Conservation (phyloP, 2,113 vertebrate species). For the Zosterops pallidus region DNA sequence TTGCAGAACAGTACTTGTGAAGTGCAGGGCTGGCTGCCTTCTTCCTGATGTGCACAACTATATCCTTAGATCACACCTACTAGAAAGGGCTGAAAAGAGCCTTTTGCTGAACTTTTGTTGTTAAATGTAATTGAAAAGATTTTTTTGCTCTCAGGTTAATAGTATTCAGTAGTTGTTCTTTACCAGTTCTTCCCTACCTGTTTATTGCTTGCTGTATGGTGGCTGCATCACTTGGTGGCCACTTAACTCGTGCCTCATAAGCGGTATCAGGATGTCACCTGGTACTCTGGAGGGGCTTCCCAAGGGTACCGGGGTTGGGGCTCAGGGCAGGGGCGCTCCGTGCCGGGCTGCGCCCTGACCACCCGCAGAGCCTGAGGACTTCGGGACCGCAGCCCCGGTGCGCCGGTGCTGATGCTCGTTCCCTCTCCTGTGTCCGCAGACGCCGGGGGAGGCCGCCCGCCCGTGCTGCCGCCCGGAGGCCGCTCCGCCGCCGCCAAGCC, state of each 20-base stretch:
- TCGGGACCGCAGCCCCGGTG: too few species aligned
- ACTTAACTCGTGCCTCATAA: fast-evolving
- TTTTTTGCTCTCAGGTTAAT: neutral
- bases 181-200: neutral
- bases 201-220: fast-evolving
- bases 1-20: neutral
- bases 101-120: neutral
- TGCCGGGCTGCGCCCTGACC: neutral
- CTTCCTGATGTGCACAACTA: neutral
- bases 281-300: neutral
- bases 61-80: neutral
- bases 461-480: slow-evolving; percentile 83
- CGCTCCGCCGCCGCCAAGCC: slow-evolving; percentile 79
- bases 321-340: fast-evolving
- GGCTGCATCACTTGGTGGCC: neutral
- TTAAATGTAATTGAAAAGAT: neutral
- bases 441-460: slow-evolving; percentile 77
- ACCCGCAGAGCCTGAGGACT: fast-evolving
- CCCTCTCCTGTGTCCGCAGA: slow-evolving; percentile 71
- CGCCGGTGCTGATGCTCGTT: neutral
- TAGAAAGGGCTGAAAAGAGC: neutral
- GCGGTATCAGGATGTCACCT: fast-evolving
- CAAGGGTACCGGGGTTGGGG: fast-evolving
- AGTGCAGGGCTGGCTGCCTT: neutral
- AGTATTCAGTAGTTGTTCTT: neutral